phyloP scores from a whole-genome alignment of 2,888 invertebrate genomes.

The Thereva nobilitata region DNA sequence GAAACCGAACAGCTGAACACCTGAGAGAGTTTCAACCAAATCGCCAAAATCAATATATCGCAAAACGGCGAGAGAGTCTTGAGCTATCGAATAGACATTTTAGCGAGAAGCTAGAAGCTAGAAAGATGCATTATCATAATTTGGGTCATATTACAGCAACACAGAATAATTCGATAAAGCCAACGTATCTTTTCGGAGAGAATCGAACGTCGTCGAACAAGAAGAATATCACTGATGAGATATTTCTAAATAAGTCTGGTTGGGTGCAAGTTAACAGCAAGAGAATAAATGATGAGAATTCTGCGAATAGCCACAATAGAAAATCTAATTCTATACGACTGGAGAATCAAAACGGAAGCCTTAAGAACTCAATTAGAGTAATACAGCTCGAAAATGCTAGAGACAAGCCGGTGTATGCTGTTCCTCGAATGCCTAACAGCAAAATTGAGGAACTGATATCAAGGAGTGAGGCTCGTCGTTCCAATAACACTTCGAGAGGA shows the following conservation, averaged over 20 bases:
- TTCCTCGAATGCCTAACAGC: conserved; percentile 51
- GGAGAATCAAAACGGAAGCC: conserved; percentile 49
- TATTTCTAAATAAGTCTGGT: conserved; percentile 58
- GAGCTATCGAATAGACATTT: conserved; percentile 53
- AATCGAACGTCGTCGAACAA: conserved; percentile 40
- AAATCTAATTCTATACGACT: conserved; percentile 46
- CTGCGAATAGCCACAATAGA: conserved; percentile 45
- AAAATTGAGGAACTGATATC: conserved; percentile 58
- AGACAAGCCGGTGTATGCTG: conserved; percentile 45
- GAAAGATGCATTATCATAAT: conserved; percentile 57
- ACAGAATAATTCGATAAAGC: conserved; percentile 45
- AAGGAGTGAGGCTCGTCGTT: conserved; percentile 53
- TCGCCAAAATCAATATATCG: conserved; percentile 49
- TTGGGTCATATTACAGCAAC: conserved; percentile 43
- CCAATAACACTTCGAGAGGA: conserved; percentile 32
- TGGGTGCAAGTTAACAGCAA: conserved; percentile 61
- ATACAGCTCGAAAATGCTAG: conserved; percentile 49
- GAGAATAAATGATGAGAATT: conserved; percentile 53
- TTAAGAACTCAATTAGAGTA: conserved; percentile 48
- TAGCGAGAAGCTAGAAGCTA: conserved; percentile 56
- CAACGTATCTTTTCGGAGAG: conserved; percentile 57
- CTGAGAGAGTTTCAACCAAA: conserved; percentile 5
- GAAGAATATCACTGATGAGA: conserved; percentile 50
- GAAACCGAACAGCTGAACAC: conserved; percentile 1
- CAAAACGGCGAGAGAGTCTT: conserved; percentile 53